Evolutionary conservation across 2,113 vertebrate species (phyloP), one percentile per base, ranked within the genome.

Genomic region (Triplophysa rosa): DNA sequence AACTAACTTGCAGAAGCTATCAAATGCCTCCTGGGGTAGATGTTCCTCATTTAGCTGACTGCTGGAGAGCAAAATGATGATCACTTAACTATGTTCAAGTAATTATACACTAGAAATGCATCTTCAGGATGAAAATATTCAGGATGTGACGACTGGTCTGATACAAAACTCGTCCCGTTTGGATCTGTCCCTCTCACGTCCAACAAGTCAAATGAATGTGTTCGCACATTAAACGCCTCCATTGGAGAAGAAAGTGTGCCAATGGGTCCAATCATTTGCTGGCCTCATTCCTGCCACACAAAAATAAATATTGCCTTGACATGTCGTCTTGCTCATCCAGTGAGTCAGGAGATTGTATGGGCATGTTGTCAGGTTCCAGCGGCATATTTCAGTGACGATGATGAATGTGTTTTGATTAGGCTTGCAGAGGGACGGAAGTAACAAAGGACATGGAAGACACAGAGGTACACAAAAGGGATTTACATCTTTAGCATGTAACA

Each of bases 321-420:
- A 62, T 61, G 72, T 80, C 61, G 65, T 26, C 63, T 62, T 14
- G 26, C 52, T 67, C 62, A 71, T 66, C 47, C 45, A 54, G 14
- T 69, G 23, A 66, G 71, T 80, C 78, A 80, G 67, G 45, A 23
- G 64, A 77, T 77, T 66, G 72, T 67, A 83, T 68, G 52, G 78
- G 69, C 78, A 72, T 29, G 66, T 67, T 77, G 72, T 80, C 72
- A 67, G 26, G 69, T 82, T 58, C 23, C 19, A 70, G 65, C 23
- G 37, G 72, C 16, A 40, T 40, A 77, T 61, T 45, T 47, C 12
- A n/a, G 52, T 21, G 58, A 66, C 56, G 67, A 54, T 77, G 78
- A 80, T 83, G 71, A 77, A 83, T 77, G 67, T 45, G 33, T 77
- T 74, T 52, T 83, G 82, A 83, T 83, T 83, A 40, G 78, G 24